Conservation (phyloP, 2,113 vertebrate genomes). For the Haemorhous mexicanus region DNA sequence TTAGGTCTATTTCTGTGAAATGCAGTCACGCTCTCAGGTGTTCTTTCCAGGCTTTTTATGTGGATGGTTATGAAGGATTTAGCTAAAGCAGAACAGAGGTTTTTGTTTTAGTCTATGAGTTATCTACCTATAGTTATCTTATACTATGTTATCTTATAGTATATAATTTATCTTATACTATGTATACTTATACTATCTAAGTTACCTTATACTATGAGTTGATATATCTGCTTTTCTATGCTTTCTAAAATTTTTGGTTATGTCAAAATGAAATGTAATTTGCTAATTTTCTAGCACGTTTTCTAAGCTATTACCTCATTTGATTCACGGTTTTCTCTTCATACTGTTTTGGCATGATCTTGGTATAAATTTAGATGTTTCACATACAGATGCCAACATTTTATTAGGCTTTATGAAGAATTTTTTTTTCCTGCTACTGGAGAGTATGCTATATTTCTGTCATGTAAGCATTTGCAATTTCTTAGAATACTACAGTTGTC, state of each 20-base stretch:
- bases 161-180: too few relatives aligned
- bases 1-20: neutral
- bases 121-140: too few relatives aligned
- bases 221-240: neutral
- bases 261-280: neutral
- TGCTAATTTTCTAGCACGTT: neutral
- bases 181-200: too few relatives aligned
- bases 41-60: neutral
- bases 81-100: neutral
- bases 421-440: neutral
- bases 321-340: neutral
- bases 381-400: neutral
- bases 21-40: neutral
- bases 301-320: neutral
- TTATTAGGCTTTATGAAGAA: constrained; percentile 4
- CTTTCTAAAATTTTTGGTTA: neutral
- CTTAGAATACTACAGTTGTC: neutral
- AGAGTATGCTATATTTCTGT: neutral
- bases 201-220: neutral
- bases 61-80: neutral
- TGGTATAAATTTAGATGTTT: neutral
- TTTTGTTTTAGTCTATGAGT: neutral
- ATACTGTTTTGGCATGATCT: neutral
- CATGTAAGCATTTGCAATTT: neutral
- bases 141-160: too few relatives aligned